Conservation (phyloP, 2,113 vertebrate genomes). For the Nanorana parkeri region DNA sequence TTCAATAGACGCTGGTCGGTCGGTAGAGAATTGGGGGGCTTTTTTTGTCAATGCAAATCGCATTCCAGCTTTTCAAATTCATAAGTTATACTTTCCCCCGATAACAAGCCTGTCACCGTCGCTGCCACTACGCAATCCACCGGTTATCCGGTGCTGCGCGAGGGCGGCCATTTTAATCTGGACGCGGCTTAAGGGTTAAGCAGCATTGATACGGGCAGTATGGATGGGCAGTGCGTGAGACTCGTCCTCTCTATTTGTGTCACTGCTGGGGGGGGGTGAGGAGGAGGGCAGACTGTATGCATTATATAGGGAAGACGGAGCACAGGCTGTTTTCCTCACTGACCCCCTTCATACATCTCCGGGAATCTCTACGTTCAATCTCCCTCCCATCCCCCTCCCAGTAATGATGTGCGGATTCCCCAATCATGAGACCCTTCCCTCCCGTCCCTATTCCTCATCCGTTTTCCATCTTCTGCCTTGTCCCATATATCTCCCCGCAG, state of each 20-base stretch:
- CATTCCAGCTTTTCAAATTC: too few species aligned
- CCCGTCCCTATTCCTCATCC: slow-evolving; percentile 25
- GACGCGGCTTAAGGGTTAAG: slow-evolving; percentile 30
- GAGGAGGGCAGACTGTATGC: slow-evolving; percentile 4
- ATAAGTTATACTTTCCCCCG: too few species aligned
- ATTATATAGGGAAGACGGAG: slow-evolving; percentile 34
- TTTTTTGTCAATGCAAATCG: too few species aligned
- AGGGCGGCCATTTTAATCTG: background rate
- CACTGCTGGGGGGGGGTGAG: slow-evolving; percentile 5
- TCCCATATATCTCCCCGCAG: background rate
- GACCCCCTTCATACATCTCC: background rate
- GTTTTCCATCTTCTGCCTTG: slow-evolving; percentile 30
- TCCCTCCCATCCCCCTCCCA: slow-evolving; percentile 1
- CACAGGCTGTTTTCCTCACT: background rate
- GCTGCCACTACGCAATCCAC: too few species aligned
- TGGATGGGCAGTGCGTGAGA: background rate
- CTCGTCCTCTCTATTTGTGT: slow-evolving; percentile 16
- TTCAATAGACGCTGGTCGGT: too few species aligned
- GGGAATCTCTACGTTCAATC: background rate
- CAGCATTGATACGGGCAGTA: background rate
- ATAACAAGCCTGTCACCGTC: too few species aligned
- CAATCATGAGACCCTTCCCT: slow-evolving; percentile 9
- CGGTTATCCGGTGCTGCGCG: background rate
- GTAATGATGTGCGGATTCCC: slow-evolving; percentile 34
- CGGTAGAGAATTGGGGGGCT: too few species aligned